Percentiles rank a stretch among this genome's conserved stretches.
These are phyloP conservation scores for Hyles lineata DNA, from an alignment of 2,888 invertebrate species.

Conservation along the genomic window DNA sequence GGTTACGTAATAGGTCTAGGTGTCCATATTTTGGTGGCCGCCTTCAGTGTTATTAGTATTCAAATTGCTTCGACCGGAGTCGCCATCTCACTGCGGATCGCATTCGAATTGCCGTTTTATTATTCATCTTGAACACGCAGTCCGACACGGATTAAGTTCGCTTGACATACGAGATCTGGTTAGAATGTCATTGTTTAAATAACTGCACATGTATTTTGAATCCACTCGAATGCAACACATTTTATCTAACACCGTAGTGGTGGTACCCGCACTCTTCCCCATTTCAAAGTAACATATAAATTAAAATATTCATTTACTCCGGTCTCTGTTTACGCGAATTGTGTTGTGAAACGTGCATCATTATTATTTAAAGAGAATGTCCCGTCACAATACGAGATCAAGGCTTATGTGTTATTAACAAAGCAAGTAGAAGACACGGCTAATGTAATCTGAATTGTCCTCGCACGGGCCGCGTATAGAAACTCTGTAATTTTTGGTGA, in stretches of 20 bases:
- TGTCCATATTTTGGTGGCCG: conserved; percentile 48
- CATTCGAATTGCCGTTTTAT: conserved; percentile 52
- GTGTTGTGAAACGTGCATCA: conserved; percentile 60
- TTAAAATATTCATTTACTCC: background rate
- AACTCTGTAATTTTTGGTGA: conserved; percentile 70
- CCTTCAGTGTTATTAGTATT: conserved; percentile 50
- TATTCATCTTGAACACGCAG: conserved; percentile 47
- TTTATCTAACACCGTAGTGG: background rate
- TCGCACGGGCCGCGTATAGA: conserved; percentile 62
- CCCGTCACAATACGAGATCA: conserved; percentile 69
- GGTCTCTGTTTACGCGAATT: conserved; percentile 26
- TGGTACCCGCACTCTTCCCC: background rate
- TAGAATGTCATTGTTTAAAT: conserved; percentile 19
- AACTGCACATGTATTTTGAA: conserved; percentile 35
- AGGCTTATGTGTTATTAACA: conserved; percentile 72
- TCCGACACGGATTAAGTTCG: conserved; percentile 45
- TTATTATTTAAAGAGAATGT: conserved; percentile 70
- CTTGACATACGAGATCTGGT: conserved; percentile 32
- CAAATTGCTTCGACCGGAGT: conserved; percentile 47
- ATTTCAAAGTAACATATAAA: background rate
- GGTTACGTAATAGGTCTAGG: conserved; percentile 50
- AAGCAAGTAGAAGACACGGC: conserved; percentile 63
- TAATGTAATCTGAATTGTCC: conserved; percentile 70
- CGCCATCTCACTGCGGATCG: conserved; percentile 46
- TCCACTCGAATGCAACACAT: background rate